phyloP scores from a whole-genome alignment of 1,140 invertebrate species.

The Diploscapter pachys region DNA sequence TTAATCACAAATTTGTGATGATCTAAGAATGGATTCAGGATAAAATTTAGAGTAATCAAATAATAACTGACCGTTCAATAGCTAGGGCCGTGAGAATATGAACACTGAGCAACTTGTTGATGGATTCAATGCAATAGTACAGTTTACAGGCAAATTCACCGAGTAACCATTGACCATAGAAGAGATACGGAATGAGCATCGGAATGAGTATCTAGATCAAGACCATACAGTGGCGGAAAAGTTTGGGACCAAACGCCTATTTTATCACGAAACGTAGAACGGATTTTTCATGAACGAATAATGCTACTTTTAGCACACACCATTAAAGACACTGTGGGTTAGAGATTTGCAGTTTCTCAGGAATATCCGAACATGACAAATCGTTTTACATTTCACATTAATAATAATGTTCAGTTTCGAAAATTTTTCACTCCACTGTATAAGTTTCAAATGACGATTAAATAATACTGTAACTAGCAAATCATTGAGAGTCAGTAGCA shows the following conservation, averaged over 20 bases:
- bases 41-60: no score
- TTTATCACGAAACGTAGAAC: not conserved
- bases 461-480: constrained; percentile 18
- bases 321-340: no score
- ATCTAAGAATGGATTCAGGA: no score
- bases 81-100: constrained; percentile 14
- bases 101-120: constrained; percentile 25
- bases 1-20: no score
- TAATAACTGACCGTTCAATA: not conserved
- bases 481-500: constrained; percentile 18
- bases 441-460: not conserved
- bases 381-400: no score
- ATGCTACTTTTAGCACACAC: no score
- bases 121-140: constrained; percentile 11
- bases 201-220: constrained; percentile 9
- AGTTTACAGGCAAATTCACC: constrained; percentile 17
- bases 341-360: no score
- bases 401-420: not conserved
- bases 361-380: no score
- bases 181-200: constrained; percentile 19
- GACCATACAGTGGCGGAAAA: not conserved
- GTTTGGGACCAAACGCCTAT: constrained; percentile 3
- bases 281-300: no score
- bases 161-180: constrained; percentile 23
- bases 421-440: not conserved